Evolutionary conservation across 1,140 invertebrate genomes (phyloP).

Genomic region (Drosophila neocordata): DNA sequence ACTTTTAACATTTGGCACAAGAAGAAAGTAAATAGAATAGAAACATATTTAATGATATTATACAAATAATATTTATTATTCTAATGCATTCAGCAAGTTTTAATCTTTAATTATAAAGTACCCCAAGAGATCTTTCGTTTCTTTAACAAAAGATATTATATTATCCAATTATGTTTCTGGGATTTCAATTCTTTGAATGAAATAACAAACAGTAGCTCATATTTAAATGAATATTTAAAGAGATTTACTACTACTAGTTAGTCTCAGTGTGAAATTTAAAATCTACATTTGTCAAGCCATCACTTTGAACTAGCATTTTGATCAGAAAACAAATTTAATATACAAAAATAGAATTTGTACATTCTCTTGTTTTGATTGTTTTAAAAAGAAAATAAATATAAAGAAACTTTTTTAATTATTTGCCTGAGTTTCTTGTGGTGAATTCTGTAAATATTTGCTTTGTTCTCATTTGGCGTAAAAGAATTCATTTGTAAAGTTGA

Average conservation of each 20-base stretch:
- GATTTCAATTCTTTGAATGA: too few relatives aligned
- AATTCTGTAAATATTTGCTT: slow-evolving; percentile 1
- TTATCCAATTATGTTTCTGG: too few relatives aligned
- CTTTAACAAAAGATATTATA: too few relatives aligned
- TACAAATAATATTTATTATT: too few relatives aligned
- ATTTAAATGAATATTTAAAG: too few relatives aligned
- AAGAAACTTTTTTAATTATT: slow-evolving; percentile 6
- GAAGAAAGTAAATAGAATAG: too few relatives aligned
- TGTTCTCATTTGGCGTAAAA: not conserved
- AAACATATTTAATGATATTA: too few relatives aligned
- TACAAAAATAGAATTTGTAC: not conserved
- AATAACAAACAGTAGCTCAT: too few relatives aligned
- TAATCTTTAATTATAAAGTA: not conserved
- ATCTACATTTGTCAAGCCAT: not conserved
- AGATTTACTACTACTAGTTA: slow-evolving; percentile 18
- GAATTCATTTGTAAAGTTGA: not conserved
- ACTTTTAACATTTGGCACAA: too few relatives aligned
- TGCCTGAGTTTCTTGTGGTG: not conserved
- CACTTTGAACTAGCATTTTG: not conserved
- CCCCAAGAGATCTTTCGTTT: slow-evolving; percentile 31
- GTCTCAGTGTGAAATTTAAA: not conserved
- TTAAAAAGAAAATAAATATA: not conserved
- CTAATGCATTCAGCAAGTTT: slow-evolving; percentile 44
- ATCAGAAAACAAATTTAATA: not conserved
- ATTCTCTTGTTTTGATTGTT: not conserved